Percentiles rank a stretch among this genome's conserved stretches.
phyloP scores from a whole-genome alignment of 2,888 invertebrate species.

The Sminthurinus aureus region DNA sequence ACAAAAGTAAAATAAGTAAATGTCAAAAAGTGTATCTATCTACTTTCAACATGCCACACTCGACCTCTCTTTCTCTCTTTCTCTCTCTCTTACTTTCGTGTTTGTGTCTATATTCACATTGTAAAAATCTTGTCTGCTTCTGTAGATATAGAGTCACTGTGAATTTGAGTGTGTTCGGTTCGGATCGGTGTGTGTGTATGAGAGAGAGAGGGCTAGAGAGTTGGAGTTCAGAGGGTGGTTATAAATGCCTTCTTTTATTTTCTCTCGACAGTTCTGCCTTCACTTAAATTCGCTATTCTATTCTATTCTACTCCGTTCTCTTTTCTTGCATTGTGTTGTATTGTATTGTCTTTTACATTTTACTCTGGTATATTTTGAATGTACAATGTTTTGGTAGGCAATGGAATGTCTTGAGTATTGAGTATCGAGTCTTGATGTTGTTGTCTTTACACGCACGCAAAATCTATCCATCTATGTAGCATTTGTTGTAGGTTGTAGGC shows the following conservation, averaged over 20 bases:
- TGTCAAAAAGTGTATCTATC: constrained; percentile 8
- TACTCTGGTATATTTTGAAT: too few relatives aligned
- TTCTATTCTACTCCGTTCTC: neutral
- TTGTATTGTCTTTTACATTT: too few relatives aligned
- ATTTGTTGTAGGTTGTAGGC: neutral
- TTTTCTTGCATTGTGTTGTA: too few relatives aligned
- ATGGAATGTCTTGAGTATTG: too few relatives aligned
- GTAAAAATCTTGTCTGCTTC: constrained; percentile 6
- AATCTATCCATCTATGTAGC: neutral
- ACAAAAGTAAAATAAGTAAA: neutral
- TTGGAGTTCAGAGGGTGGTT: constrained; percentile 5
- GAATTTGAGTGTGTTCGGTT: neutral
- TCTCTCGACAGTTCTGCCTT: constrained; percentile 2
- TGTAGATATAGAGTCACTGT: neutral
- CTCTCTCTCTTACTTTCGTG: neutral
- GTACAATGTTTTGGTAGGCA: too few relatives aligned
- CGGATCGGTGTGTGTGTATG: neutral
- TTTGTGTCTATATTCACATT: constrained; percentile 18
- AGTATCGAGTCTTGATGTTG: neutral
- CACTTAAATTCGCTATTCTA: neutral
- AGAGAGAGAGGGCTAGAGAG: neutral
- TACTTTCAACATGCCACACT: too few relatives aligned
- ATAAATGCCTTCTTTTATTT: constrained; percentile 31
- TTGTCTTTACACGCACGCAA: neutral
- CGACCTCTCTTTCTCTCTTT: too few relatives aligned